A percentile compares a stretch with the other conserved stretches of the same genome.
phyloP scores from a whole-genome alignment of 2,797 vertebrate species.

The Carduelis carduelis region DNA sequence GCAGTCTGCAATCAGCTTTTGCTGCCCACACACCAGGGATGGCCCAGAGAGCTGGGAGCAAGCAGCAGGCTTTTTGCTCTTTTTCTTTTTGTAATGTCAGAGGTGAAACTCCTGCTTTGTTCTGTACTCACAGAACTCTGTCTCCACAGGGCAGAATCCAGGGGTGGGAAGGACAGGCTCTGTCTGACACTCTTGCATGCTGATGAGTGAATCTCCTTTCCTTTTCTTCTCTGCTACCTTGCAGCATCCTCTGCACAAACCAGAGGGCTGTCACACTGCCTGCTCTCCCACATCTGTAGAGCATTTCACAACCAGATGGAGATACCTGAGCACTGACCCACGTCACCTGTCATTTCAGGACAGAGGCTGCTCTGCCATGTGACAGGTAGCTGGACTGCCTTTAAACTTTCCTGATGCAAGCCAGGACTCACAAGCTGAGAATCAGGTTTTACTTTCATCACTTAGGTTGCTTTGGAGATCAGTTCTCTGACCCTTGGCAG shows the following conservation, averaged over 20 bases:
- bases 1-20: background rate
- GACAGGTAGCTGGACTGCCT: background rate
- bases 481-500: background rate
- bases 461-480: background rate
- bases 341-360: background rate
- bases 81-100: background rate
- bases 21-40: background rate
- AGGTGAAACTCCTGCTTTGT: conserved; percentile 4
- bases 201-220: background rate
- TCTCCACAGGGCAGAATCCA: background rate
- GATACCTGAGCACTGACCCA: background rate
- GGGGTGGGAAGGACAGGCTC: background rate
- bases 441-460: background rate
- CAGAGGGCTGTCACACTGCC: background rate
- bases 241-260: background rate
- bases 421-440: background rate
- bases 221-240: background rate
- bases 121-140: background rate
- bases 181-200: background rate
- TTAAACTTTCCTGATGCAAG: background rate
- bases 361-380: background rate
- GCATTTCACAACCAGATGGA: background rate
- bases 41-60: background rate
- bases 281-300: background rate
- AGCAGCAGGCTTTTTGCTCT: background rate